Base-by-base conservation (phyloP, 2,797 vertebrate species). In the Austrolebias charrua region DNA sequence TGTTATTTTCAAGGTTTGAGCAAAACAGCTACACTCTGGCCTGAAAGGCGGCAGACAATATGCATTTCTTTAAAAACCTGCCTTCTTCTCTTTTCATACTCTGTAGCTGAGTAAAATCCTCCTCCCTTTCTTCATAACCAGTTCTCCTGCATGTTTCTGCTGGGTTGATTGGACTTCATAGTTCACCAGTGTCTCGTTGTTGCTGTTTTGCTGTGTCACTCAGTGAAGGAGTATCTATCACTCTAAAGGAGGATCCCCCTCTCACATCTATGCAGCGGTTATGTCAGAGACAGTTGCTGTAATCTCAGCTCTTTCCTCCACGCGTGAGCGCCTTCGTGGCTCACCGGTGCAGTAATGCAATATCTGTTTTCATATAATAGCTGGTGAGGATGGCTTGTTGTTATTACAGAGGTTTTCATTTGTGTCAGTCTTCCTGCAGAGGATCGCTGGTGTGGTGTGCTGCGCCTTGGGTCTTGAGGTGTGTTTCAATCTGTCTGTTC, bases 321-420 rank as follows among this genome's bases (percentile, higher is more conserved):
- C n/a, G 55, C 58, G 52, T 63, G 75, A 73, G 75, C 54, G 62
- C 75, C 80, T 83, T 60, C 64, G 66, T 70, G 62, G 60, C 76
- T 76, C 65, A 42, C 73, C 47, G 9, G 52, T 38, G 33, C 58
- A 73, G 76, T 85, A 85, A 84, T 83, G 64, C 50, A 83, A 83
- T 81, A 82, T 87, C 74, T 76, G 63, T 70, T 83, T 78, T 88
- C 85, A 80, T 78, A 73, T 81, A 53, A 12, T 63, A 86, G 80
- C 73, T 29, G 38, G 57, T 70, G 56, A 79, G 71, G 66, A 79
- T 64, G 73, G 51, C n/a, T 50, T 82, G 73, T 82, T 86, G 85
- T 87, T 82, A 88, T 88, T 86, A 83, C 81, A 80, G 82, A 82
- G 59, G 73, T 88, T 88, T 89, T 87, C 78, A 88, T 88, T 89